Conservation (phyloP, 2,797 vertebrate species). For the Aulostomus chinensis region DNA sequence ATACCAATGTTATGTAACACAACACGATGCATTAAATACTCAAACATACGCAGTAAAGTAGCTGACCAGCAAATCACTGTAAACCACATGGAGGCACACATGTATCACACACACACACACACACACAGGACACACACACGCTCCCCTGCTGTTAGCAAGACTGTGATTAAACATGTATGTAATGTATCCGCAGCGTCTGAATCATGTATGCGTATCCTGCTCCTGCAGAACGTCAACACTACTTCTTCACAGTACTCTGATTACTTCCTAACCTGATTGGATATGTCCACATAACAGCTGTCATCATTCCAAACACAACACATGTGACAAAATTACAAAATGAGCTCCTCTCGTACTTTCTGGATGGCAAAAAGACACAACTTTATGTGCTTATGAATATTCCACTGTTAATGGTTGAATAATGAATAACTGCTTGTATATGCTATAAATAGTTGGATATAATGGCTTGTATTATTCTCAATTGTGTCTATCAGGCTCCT, state of each 20-base stretch:
- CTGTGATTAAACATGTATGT: conserved; percentile 36
- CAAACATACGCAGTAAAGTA: neutral
- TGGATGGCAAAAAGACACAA: too few species aligned
- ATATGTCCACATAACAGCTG: neutral
- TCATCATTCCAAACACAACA: neutral
- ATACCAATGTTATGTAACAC: too few species aligned
- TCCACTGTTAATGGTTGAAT: too few species aligned
- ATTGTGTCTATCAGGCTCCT: too few species aligned
- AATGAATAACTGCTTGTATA: too few species aligned
- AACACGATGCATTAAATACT: conserved; percentile 3
- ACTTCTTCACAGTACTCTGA: too few species aligned
- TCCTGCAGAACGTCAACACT: neutral
- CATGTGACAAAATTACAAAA: neutral
- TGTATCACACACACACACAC: too few species aligned
- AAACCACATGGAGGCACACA: neutral
- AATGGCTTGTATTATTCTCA: too few species aligned
- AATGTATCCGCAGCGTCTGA: conserved; percentile 17
- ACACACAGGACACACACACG: neutral
- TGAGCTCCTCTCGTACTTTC: too few species aligned
- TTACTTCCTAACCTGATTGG: too few species aligned
- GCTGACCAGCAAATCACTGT: neutral
- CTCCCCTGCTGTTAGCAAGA: neutral
- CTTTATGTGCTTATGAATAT: too few species aligned
- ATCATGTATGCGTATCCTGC: conserved; percentile 30
- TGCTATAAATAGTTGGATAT: too few species aligned